phyloP scores from a whole-genome alignment of 1,140 invertebrate genomes.

The Nasonia giraulti region DNA sequence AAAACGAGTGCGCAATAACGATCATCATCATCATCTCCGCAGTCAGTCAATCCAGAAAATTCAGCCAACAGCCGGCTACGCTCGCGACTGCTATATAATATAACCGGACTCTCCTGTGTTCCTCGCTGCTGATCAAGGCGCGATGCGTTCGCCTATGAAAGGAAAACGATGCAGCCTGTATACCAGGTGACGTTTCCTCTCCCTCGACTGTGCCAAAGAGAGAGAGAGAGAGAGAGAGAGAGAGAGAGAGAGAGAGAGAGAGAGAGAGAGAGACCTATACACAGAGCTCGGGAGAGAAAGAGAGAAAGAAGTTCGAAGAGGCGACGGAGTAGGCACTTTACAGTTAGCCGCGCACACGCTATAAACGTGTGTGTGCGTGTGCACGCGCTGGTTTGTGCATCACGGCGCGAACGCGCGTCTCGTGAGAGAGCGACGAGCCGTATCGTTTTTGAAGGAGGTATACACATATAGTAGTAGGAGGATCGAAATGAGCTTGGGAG shows the following conservation, averaged over 20 bases:
- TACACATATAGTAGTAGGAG: neutral
- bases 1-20: neutral
- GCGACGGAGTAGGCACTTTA: constrained; percentile 56
- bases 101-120: no score
- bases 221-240: neutral
- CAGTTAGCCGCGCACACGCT: constrained; percentile 57
- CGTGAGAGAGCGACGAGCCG: neutral
- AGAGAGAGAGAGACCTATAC: neutral
- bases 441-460: constrained; percentile 3
- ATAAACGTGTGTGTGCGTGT: neutral
- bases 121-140: no score
- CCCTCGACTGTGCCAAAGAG: neutral
- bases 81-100: no score
- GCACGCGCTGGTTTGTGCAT: neutral
- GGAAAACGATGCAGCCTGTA: constrained; percentile 44
- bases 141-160: no score
- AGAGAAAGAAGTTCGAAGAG: constrained; percentile 31
- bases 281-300: neutral
- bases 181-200: constrained; percentile 59
- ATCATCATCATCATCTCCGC: neutral
- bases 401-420: no score
- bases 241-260: no score
- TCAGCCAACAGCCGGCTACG: neutral
- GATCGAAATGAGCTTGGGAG: neutral
- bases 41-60: neutral